Percentiles rank a stretch among this genome's conserved stretches.
Evolutionary conservation across 2,113 vertebrate species (phyloP).

Genomic region (Vanacampus margaritifer): DNA sequence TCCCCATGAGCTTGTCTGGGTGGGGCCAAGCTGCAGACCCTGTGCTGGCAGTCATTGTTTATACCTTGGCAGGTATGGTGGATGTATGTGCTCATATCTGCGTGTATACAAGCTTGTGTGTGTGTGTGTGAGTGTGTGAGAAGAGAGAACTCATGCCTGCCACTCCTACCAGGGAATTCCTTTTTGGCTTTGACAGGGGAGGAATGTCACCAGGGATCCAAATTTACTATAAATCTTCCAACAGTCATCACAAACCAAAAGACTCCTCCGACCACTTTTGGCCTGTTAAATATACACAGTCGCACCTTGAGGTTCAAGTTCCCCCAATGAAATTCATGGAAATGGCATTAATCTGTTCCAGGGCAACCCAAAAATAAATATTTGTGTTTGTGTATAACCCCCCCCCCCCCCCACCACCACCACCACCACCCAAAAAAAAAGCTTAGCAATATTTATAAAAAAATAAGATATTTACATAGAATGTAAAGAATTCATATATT

Average conservation of each 20-base stretch:
- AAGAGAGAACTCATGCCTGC: slow-evolving; percentile 63
- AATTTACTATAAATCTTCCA: slow-evolving; percentile 39
- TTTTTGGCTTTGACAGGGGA: slow-evolving; percentile 61
- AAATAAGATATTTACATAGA: no score
- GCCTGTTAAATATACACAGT: not conserved
- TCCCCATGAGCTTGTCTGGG: slow-evolving; percentile 49
- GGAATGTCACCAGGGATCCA: slow-evolving; percentile 58
- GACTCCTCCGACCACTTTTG: not conserved
- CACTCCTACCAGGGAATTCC: slow-evolving; percentile 73
- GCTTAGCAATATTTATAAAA: no score
- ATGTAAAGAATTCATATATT: no score
- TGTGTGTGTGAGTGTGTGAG: slow-evolving; percentile 4
- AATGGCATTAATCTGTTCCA: no score
- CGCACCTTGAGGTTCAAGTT: no score
- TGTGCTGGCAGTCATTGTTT: slow-evolving; percentile 23
- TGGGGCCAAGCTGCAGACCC: slow-evolving; percentile 32
- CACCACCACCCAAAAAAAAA: no score
- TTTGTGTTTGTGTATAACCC: no score
- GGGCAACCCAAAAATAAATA: no score
- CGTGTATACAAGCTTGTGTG: slow-evolving; percentile 27
- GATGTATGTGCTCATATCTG: slow-evolving; percentile 5
- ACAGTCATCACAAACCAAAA: slow-evolving; percentile 27
- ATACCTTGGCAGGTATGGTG: slow-evolving; percentile 9
- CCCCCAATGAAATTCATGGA: no score
- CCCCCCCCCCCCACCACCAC: no score